Conservation (phyloP, 2,113 vertebrate species). For the Hemibagrus wyckioides region DNA sequence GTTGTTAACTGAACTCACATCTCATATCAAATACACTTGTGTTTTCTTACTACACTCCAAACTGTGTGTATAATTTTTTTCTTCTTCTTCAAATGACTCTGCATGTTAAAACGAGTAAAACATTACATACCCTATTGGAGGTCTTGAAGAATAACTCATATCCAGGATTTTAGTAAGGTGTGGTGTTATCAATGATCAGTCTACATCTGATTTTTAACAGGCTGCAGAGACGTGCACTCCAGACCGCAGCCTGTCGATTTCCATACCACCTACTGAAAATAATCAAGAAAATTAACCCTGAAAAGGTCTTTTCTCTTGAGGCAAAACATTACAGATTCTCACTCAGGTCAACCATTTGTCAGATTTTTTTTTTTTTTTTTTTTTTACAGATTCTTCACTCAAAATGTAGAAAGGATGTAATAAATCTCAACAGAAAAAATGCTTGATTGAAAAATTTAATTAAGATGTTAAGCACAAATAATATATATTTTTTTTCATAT, state of each 20-base stretch:
- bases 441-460: neutral
- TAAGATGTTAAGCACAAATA: neutral
- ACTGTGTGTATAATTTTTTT: neutral
- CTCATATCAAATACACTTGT: neutral
- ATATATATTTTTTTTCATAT: neutral
- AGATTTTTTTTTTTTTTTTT: too few species aligned
- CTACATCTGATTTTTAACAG: conserved; percentile 43
- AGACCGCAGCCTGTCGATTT: conserved; percentile 11
- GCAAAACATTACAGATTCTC: neutral
- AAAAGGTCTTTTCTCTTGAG: neutral
- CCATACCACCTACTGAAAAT: conserved; percentile 21
- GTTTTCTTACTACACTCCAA: neutral
- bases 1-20: neutral
- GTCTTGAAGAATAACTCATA: conserved; percentile 56
- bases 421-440: neutral
- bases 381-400: too few species aligned
- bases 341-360: neutral
- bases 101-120: neutral
- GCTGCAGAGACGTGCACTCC: neutral
- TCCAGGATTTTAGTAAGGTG: conserved; percentile 55
- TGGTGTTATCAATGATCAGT: conserved; percentile 11
- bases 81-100: neutral
- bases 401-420: neutral
- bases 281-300: neutral
- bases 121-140: conserved; percentile 68